Evolutionary conservation across 37 sponge, comb jelly and placozoan species (phyloP), one percentile per base, ranked within the genome.

Genomic region (Eunapius fragilis): DNA sequence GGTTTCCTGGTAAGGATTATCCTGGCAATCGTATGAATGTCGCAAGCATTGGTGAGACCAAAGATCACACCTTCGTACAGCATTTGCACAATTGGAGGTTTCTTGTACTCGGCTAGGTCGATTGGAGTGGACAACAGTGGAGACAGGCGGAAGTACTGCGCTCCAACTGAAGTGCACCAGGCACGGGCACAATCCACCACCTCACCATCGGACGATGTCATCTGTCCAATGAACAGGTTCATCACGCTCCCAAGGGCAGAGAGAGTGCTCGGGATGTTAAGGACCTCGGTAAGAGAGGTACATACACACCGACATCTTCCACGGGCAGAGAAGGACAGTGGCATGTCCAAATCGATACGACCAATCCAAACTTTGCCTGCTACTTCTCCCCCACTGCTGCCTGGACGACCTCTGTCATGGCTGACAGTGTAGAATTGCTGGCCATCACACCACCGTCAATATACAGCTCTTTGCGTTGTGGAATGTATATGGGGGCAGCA

Each of bases 401-500:
- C 32, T 85, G 77, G 1, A 86, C 76, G 28, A 81, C 50, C 48
- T 90, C 83, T 25, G 91, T 76, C 71, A 90, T 81, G 45, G 82
- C 82, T 32, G 69, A 71, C 25, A 90, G 26, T 23, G 91, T 90
- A 12, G 91, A 86, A 67, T 90, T 90, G 83, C 86, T 90, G 33
- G 91, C 91, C 85, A 90, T 90, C 70, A 85, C n/a, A 35, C 91
- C 91, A 6, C 91, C 91, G 47, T 90, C 91, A 12, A 90, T 11
- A 31, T 82, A 90, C 25, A 47, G 28, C 31, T 90, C 70, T 37
- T 90, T 78, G 37, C 70, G 78, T 1, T 86, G 71, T 67, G 76
- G 41, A 36, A 90, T 86, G 79, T 84, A 90, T 28, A 83, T 82
- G 37, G 91, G 91, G 11, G 91, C 91, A 82, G 91, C 86, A 38